These are phyloP conservation scores for Odontophorus gujanensis DNA, from an alignment of 2,113 vertebrate species.

Conservation along the genomic window DNA sequence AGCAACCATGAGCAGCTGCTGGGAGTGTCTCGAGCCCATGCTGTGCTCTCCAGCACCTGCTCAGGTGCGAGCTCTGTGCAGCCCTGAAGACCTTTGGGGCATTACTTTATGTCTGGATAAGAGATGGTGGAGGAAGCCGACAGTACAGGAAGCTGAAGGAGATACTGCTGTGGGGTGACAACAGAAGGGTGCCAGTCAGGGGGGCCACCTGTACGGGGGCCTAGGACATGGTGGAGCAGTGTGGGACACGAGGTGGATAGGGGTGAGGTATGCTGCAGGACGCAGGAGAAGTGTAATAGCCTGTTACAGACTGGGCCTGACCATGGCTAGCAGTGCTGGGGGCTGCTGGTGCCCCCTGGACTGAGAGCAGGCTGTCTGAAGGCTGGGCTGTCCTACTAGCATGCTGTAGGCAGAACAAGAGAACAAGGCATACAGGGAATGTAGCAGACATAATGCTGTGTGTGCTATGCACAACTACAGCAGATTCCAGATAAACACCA, in stretches of 20 bases:
- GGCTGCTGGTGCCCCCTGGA: neutral
- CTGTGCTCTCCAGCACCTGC: too few relatives aligned
- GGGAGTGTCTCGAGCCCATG: neutral
- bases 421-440: neutral
- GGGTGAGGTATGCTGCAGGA: neutral
- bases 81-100: neutral
- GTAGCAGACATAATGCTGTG: neutral
- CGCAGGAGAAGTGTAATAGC: neutral
- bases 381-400: neutral
- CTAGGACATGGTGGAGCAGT: neutral
- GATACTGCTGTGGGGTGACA: neutral
- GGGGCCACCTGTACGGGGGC: neutral
- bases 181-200: neutral
- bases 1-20: fast-evolving
- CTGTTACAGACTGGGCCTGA: neutral
- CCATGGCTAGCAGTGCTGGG: neutral
- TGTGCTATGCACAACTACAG: neutral
- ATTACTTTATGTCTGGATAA: neutral
- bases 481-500: neutral
- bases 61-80: neutral
- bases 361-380: neutral
- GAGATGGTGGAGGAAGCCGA: neutral
- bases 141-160: too few relatives aligned
- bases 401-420: neutral
- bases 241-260: neutral